Evolutionary conservation across 2,888 invertebrate species (phyloP), one percentile per base, ranked within the genome.

Genomic region (Drosophila parthenogenetica): DNA sequence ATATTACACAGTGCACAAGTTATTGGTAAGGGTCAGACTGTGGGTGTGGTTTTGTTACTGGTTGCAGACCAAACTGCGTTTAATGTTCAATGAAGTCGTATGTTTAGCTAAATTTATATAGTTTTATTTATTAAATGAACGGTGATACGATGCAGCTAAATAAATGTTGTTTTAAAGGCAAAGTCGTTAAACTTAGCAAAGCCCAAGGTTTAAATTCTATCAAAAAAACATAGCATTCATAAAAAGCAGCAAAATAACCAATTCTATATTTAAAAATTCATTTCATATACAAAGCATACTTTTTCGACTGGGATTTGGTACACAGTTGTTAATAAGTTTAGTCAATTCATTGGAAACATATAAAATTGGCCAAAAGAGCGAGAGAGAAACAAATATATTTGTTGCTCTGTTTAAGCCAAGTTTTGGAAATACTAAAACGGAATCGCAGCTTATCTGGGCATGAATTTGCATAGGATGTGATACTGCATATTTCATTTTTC

Each of bases 61-160:
- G 58, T 64, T 55, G 40, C 45, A n/a, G 32, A 67, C 66, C 58
- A 66, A 66, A 77, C 54, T 77, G 57, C 72, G 61, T 66, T 73
- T 73, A 60, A 77, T 73, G 73, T 50, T 54, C 45, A 35, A 13
- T 7, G 10, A 48, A 48, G 35, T 19, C 51, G 39, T 60, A 65
- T 58, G 42, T 61, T 45, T 46, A 16, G 51, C 42, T 22, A 49
- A 57, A 72, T 22, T 60, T 71, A 49, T 58, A 60, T 49, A 42
- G 72, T 65, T 60, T 73, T 77, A 60, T 53, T 45, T 66, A 65
- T 60, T 73, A 65, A 62, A 77, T 61, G 61, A 61, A 74, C 43
- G 48, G 51, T 50, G 45, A 77, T 71, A 53, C 57, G 11, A 32
- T 25, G 16, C 51, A 48, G 46, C 67, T 39, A 25, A 25, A 25